Evolutionary conservation across 2,113 vertebrate species (phyloP).

Genomic region (Paradoxurus hermaphroditus): DNA sequence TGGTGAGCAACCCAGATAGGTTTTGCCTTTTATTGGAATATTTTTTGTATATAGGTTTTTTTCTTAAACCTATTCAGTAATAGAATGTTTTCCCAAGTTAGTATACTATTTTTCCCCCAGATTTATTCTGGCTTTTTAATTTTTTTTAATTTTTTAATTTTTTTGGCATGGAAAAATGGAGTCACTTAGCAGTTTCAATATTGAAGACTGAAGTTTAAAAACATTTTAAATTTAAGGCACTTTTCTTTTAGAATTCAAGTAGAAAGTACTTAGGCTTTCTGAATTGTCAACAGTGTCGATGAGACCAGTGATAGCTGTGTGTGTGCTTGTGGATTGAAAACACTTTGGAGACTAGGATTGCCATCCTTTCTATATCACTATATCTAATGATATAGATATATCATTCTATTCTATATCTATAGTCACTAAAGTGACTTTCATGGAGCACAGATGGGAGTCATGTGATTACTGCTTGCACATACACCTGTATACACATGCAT

Average conservation of each 20-base stretch:
- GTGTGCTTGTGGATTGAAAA: background rate
- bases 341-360: background rate
- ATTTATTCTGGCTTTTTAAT: background rate
- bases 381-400: too few relatives aligned
- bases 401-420: too few relatives aligned
- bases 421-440: background rate
- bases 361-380: background rate
- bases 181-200: slow-evolving; percentile 59
- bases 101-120: background rate
- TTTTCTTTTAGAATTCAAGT: background rate
- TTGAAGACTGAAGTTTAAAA: slow-evolving; percentile 54
- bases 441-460: background rate
- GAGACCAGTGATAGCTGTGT: background rate
- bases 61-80: background rate
- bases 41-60: background rate
- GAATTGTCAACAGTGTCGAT: background rate
- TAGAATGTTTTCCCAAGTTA: background rate
- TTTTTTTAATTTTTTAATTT: too few relatives aligned
- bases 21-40: background rate
- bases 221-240: background rate
- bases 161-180: background rate
- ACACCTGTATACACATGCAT: too few relatives aligned
- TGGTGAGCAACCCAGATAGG: background rate
- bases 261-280: background rate
- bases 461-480: background rate